These are phyloP conservation scores for Emmelina monodactyla DNA, from an alignment of 2,888 invertebrate genomes.

Conservation along the genomic window DNA sequence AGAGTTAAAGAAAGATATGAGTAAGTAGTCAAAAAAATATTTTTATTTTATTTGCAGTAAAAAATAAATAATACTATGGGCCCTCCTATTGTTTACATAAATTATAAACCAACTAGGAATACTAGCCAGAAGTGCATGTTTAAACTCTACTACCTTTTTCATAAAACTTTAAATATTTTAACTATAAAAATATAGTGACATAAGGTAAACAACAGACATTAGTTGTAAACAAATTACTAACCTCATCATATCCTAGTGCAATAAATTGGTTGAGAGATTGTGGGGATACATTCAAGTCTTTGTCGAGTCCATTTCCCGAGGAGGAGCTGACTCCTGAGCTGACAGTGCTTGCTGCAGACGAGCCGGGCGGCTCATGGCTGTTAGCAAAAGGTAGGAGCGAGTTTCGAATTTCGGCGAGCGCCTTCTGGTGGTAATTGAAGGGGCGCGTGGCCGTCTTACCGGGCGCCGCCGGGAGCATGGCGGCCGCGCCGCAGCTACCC, in stretches of 20 bases:
- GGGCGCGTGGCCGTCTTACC: slow-evolving; percentile 73
- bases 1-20: too few species aligned
- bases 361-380: slow-evolving; percentile 69
- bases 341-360: slow-evolving; percentile 80
- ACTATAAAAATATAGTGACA: too few species aligned
- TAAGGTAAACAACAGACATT: too few species aligned
- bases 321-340: slow-evolving; percentile 65
- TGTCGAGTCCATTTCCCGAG: slow-evolving; percentile 67
- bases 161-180: too few species aligned
- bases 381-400: slow-evolving; percentile 84
- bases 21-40: too few species aligned
- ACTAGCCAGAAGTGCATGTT: too few species aligned
- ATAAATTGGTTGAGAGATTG: slow-evolving; percentile 72
- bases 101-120: too few species aligned
- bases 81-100: too few species aligned
- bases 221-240: too few species aligned
- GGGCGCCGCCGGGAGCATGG: slow-evolving; percentile 71
- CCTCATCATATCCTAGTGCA: slow-evolving; percentile 80
- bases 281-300: slow-evolving; percentile 70
- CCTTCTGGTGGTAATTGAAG: slow-evolving; percentile 86
- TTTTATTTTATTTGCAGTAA: too few species aligned
- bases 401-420: slow-evolving; percentile 85
- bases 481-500: slow-evolving; percentile 49
- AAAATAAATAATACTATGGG: too few species aligned
- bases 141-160: too few species aligned